Conservation (phyloP, 1,140 invertebrate species). For the Pseudomyrmex cubaensis region DNA sequence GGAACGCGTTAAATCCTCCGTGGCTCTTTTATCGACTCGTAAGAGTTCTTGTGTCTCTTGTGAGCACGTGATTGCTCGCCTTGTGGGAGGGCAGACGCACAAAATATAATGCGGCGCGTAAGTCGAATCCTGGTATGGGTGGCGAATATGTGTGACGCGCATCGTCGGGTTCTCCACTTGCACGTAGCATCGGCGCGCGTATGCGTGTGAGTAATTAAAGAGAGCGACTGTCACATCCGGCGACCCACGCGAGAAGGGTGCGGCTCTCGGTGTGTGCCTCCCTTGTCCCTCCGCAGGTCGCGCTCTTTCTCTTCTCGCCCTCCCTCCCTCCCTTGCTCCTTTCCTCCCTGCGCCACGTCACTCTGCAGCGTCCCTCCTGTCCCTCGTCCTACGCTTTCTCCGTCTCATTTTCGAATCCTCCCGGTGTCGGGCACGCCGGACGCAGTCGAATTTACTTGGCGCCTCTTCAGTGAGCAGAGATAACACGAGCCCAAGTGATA, state of each 20-base stretch:
- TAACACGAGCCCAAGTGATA: slow-evolving; percentile 7
- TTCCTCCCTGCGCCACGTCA: slow-evolving; percentile 62
- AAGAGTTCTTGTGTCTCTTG: slow-evolving; percentile 15
- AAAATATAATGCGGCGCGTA: slow-evolving; percentile 72
- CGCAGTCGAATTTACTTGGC: slow-evolving; percentile 46
- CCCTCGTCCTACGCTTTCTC: slow-evolving; percentile 41
- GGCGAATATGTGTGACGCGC: slow-evolving; percentile 63
- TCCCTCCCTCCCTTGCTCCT: slow-evolving; percentile 32
- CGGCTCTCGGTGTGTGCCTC: slow-evolving; percentile 73
- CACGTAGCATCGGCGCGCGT: slow-evolving; percentile 67
- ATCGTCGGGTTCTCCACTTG: slow-evolving; percentile 64
- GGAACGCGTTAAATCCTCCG: slow-evolving; percentile 24
- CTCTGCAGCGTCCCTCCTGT: slow-evolving; percentile 44
- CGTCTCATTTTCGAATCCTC: slow-evolving; percentile 60
- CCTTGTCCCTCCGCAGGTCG: slow-evolving; percentile 47
- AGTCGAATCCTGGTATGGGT: slow-evolving; percentile 64
- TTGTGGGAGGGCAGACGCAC: slow-evolving; percentile 74
- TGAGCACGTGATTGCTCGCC: slow-evolving; percentile 65
- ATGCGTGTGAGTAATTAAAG: slow-evolving; percentile 85
- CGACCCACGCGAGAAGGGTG: slow-evolving; percentile 85
- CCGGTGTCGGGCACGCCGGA: background rate
- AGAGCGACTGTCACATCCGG: slow-evolving; percentile 85
- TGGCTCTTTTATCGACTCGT: slow-evolving; percentile 65
- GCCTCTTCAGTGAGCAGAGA: slow-evolving; percentile 46
- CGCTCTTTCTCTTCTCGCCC: slow-evolving; percentile 47